Percentiles rank a stretch among this genome's conserved stretches.
phyloP scores from a whole-genome alignment of 2,113 vertebrate species.

The Calypte anna region DNA sequence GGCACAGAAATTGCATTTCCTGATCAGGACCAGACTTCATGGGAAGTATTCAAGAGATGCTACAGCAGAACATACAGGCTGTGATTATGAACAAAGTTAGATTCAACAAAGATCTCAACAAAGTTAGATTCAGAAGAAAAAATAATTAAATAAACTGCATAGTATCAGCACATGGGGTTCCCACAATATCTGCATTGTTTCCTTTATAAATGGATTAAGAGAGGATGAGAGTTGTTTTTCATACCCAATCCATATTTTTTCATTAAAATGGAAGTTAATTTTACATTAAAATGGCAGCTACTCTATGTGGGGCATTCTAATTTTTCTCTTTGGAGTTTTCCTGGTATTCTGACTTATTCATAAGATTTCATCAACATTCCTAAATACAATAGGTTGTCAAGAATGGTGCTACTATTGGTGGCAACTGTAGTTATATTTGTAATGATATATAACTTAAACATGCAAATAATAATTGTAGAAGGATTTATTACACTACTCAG shows the following conservation, averaged over 20 bases:
- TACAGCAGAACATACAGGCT: background rate
- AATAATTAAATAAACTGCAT: background rate
- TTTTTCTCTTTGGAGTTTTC: background rate
- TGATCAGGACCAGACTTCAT: background rate
- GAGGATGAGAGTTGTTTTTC: background rate
- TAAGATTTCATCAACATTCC: background rate
- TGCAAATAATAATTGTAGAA: background rate
- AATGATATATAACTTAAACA: background rate
- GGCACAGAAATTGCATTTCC: background rate
- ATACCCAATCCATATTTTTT: rapidly evolving
- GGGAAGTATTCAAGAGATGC: background rate
- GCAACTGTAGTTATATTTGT: background rate
- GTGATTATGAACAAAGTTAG: background rate
- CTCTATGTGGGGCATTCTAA: rapidly evolving
- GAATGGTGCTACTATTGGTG: background rate
- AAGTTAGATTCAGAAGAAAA: background rate
- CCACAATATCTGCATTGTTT: background rate
- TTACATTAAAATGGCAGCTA: background rate
- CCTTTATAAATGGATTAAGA: background rate
- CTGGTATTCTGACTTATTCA: background rate
- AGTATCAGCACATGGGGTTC: background rate
- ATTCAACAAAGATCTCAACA: background rate
- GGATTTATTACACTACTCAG: background rate
- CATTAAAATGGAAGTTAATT: background rate
- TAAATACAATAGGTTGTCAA: background rate